phyloP scores from a whole-genome alignment of 2,113 vertebrate species.

The Hemiscyllium ocellatum region DNA sequence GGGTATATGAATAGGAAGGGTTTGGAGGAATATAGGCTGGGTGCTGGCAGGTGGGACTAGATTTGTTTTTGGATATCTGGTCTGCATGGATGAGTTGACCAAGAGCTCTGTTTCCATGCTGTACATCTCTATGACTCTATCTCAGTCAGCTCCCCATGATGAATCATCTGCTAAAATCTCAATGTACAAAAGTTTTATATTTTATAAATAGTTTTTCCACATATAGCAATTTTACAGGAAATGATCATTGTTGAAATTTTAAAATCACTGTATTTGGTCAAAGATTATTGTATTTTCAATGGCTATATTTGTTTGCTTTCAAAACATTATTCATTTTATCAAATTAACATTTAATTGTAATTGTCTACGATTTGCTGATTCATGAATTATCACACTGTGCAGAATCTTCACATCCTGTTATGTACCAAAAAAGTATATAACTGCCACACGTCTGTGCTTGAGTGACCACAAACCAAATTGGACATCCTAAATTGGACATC shows the following conservation, averaged over 20 bases:
- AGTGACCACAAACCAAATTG: neutral
- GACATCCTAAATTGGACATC: no score
- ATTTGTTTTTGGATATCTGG: no score
- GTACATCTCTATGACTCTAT: no score
- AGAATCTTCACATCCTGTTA: neutral
- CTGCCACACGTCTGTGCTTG: neutral
- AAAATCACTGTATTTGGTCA: neutral
- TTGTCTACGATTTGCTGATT: neutral
- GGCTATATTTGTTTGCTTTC: neutral
- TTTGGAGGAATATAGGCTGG: no score
- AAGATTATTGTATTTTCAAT: neutral
- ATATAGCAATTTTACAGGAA: neutral
- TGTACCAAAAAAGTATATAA: neutral
- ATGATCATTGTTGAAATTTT: neutral
- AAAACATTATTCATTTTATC: neutral
- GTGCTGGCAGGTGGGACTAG: no score
- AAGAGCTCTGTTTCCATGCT: no score
- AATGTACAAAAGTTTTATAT: neutral
- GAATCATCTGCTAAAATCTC: no score
- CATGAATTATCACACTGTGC: neutral
- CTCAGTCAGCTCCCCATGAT: no score
- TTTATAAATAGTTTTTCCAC: neutral
- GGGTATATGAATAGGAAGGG: no score
- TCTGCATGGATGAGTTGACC: no score
- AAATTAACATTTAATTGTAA: constrained; percentile 7